Base-by-base conservation (phyloP, 1,140 invertebrate species). In the Heliconius eleuchia region DNA sequence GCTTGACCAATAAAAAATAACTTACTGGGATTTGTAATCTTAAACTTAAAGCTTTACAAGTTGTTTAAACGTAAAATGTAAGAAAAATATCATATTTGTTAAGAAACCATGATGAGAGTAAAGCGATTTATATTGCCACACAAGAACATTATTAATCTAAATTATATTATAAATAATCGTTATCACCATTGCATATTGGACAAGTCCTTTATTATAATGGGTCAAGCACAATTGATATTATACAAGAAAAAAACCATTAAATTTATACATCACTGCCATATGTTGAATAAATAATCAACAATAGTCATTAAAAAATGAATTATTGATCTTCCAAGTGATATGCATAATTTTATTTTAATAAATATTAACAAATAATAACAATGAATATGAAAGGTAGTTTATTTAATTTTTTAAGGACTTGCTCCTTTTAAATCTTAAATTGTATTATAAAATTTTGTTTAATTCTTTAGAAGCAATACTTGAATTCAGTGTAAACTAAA, bases 1-100 rank as follows among this genome's bases (percentile, higher is more conserved):
- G 60, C 74, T 70, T 46, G 74, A 76, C 39, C 74, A 76, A 76
- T 39, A 46, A 70, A 71, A 70, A 71, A 46, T 50, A 71, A 57
- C 34, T 74, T 57, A 57, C n/a, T 11, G 57, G 57, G 19, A 13
- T 66, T 66, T 66, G 4, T 66, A 66, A 7, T 57, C n/a, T 7
- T 9, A 57, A n/a, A n/a, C 8, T 9, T 23, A 57, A 57, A 57
- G 55, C n/a, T 57, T 57, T 57, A 66, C 60, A 30, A 66, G 1
- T 66, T 30, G 16, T 30, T 30, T 30, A 66, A 66, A 27, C 11
- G 27, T 66, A 66, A 57, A 66, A 27, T 30, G 11, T 66, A 66
- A 66, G 27, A 66, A 66, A 66, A 13, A 66, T 60, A 66, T 66
- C 60, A 66, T 66, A 66, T 66, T 30, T 66, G 4, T 30, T 66